Conservation (phyloP, 2,113 vertebrate genomes). For the Labrus mixtus region DNA sequence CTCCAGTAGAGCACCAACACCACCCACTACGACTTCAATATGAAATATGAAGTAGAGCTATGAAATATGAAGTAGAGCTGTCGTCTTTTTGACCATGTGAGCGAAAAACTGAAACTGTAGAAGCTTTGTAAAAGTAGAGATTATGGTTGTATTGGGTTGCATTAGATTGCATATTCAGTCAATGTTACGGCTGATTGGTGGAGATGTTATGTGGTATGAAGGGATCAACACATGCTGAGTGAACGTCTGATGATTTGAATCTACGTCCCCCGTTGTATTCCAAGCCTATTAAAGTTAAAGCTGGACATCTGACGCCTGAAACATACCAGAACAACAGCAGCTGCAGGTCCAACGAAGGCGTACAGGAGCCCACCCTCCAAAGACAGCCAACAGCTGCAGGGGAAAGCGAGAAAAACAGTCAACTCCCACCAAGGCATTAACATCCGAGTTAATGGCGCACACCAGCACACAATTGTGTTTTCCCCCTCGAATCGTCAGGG, state of each 20-base stretch:
- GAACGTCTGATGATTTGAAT: neutral
- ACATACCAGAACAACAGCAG: conserved; percentile 97
- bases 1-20: too few relatives aligned
- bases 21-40: too few relatives aligned
- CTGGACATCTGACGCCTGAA: conserved; percentile 9
- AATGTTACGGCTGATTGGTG: too few relatives aligned
- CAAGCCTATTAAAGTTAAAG: conserved; percentile 1
- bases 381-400: conserved; percentile 96
- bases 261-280: neutral
- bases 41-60: too few relatives aligned
- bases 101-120: too few relatives aligned
- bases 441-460: conserved; percentile 78
- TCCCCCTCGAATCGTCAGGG: conserved; percentile 59
- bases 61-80: too few relatives aligned
- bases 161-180: too few relatives aligned
- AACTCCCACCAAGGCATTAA: conserved; percentile 86
- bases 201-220: too few relatives aligned
- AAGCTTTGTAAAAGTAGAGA: too few relatives aligned
- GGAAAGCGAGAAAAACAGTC: conserved; percentile 61
- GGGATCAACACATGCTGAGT: neutral
- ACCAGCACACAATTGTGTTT: conserved; percentile 63
- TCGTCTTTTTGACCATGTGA: too few relatives aligned
- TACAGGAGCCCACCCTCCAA: conserved; percentile 98
- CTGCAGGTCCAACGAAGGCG: conserved; percentile 98
- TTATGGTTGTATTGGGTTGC: too few relatives aligned